A percentile compares a stretch with the other conserved stretches of the same genome.
Conservation (phyloP, 2,888 invertebrate genomes). For the Drosophila setosimentum region DNA sequence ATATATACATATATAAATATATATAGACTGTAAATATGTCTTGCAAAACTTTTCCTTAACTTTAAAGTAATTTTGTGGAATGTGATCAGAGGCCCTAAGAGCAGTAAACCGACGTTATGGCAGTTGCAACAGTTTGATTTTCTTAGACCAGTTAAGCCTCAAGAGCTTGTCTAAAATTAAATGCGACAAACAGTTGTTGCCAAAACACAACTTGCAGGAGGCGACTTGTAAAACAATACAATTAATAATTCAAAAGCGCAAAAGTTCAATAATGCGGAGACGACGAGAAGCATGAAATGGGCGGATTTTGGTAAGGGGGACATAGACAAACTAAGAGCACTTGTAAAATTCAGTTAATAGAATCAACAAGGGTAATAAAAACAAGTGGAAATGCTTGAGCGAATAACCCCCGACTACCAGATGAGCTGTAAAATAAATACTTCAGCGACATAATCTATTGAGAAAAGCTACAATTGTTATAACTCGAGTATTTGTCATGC, state of each 20-base stretch:
- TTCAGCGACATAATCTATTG: too few species aligned
- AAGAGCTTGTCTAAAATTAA: slow-evolving; percentile 37
- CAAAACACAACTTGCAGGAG: slow-evolving; percentile 25
- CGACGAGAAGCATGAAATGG: slow-evolving; percentile 19
- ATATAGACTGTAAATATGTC: not conserved
- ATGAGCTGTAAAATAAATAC: too few species aligned
- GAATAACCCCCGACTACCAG: not conserved
- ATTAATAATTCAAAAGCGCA: slow-evolving; percentile 68
- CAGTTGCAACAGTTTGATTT: slow-evolving; percentile 16
- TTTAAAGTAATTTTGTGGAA: slow-evolving; percentile 21
- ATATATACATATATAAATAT: not conserved
- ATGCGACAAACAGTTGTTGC: slow-evolving; percentile 44
- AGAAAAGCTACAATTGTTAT: too few species aligned
- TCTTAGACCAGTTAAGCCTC: slow-evolving; percentile 8
- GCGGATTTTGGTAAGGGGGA: slow-evolving; percentile 1
- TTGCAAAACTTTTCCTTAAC: not conserved
- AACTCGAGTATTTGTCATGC: not conserved
- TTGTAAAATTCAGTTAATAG: slow-evolving; percentile 69
- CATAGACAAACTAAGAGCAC: slow-evolving; percentile 42
- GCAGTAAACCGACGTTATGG: slow-evolving; percentile 5
- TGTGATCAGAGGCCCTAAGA: slow-evolving; percentile 5
- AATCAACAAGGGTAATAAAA: slow-evolving; percentile 62
- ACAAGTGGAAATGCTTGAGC: not conserved
- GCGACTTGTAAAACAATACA: slow-evolving; percentile 62
- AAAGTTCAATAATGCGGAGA: slow-evolving; percentile 71